Evolutionary conservation across 2,888 invertebrate species (phyloP).

Genomic region (Limulus polyphemus): DNA sequence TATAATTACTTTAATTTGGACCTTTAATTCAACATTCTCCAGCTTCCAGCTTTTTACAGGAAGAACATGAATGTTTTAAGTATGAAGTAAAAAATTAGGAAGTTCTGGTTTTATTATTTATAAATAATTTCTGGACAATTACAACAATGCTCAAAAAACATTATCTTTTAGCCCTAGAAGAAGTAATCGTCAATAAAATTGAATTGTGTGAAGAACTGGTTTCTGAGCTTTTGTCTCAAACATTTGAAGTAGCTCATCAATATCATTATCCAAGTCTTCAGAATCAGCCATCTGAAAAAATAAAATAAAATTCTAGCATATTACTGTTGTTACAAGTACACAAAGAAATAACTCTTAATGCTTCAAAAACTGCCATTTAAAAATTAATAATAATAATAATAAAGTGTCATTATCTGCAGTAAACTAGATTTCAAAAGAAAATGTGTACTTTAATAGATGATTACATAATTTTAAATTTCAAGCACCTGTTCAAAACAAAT

Average conservation of each 20-base stretch:
- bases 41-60: too few relatives aligned
- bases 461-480: neutral
- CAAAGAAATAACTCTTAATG: too few relatives aligned
- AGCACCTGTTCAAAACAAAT: neutral
- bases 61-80: too few relatives aligned
- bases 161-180: too few relatives aligned
- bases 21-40: too few relatives aligned
- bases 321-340: neutral
- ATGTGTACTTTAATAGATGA: neutral
- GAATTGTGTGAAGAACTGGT: slow-evolving; percentile 79
- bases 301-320: slow-evolving; percentile 5
- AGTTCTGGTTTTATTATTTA: too few relatives aligned
- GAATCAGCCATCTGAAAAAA: slow-evolving; percentile 61
- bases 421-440: neutral
- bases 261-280: slow-evolving; percentile 90
- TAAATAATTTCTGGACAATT: too few relatives aligned
- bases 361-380: too few relatives aligned
- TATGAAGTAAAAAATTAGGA: too few relatives aligned
- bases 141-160: too few relatives aligned
- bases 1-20: too few relatives aligned
- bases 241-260: slow-evolving; percentile 86
- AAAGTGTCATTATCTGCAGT: neutral
- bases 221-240: slow-evolving; percentile 71
- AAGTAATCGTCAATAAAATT: slow-evolving; percentile 65
- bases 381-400: too few relatives aligned